Evolutionary conservation across 2,113 vertebrate species (phyloP).

Genomic region (Riparia riparia): DNA sequence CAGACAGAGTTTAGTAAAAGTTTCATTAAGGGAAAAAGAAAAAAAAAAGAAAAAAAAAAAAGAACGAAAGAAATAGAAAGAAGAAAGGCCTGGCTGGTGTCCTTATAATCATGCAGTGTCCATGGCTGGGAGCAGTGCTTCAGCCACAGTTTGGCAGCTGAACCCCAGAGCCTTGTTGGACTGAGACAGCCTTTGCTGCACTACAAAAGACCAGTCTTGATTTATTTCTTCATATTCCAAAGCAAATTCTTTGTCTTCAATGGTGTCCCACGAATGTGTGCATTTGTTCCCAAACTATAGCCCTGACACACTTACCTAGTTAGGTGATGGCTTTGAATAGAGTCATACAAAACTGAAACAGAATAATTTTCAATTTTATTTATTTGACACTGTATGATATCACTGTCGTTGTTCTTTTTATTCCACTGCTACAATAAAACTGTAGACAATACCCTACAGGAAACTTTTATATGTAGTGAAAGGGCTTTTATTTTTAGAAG

Average conservation of each 20-base stretch:
- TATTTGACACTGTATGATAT: conserved; percentile 56
- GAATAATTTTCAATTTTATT: conserved; percentile 60
- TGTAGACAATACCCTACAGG: conserved; percentile 60
- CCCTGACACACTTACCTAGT: conserved; percentile 2
- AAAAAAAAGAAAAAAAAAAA: background rate
- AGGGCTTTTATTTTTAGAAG: conserved; percentile 66
- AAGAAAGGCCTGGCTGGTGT: conserved; percentile 29
- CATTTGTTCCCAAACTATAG: conserved; percentile 43
- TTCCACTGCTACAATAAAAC: conserved; percentile 59
- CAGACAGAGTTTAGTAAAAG: background rate
- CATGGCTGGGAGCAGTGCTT: background rate
- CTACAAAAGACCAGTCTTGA: background rate
- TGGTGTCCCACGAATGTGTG: conserved; percentile 18
- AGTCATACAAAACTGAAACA: conserved; percentile 62
- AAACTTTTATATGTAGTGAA: conserved; percentile 52
- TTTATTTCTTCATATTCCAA: conserved; percentile 28
- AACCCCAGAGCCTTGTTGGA: background rate
- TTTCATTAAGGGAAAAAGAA: background rate
- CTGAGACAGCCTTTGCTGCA: background rate
- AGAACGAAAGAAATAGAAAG: background rate
- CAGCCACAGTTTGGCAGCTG: background rate
- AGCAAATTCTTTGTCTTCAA: conserved; percentile 12
- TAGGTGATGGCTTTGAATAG: conserved; percentile 1
- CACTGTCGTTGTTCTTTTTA: conserved; percentile 22
- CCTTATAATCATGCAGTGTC: background rate